Base-by-base conservation (phyloP, 2,797 vertebrate genomes). In the Cyprinella venusta region DNA sequence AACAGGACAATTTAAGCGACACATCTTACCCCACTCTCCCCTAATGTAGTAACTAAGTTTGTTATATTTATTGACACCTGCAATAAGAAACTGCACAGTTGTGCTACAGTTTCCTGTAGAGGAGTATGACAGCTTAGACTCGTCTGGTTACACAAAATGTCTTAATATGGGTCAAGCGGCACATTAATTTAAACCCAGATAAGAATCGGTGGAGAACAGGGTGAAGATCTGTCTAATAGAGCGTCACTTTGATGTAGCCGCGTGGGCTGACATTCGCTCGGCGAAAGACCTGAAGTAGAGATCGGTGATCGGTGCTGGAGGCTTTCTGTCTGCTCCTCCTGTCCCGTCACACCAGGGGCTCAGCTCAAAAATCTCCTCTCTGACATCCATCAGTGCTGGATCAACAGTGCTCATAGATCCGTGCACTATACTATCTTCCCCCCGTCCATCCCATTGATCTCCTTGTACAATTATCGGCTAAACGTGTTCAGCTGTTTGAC, bases 401-500 rank as follows among this genome's bases (percentile, higher is more conserved):
- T 84, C 81, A 82, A 65, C 70, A 72, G 74, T 65, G 75, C 63
- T 54, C 67, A 45, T 38, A 84, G 82, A 86, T 67, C 80, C 26
- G n/a, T 48, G 54, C 33, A n/a, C 21, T 16, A 86, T 69, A 68
- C 71, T 79, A 48, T 64, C 84, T 79, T 56, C 12, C 26, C 83
- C 70, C 33, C n/a, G n/a, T 67, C 54, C 16, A 56, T 48, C 81
- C 70, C 64, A 71, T 72, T 77, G 82, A 77, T 45, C 48, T 52
- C 18, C 33, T 59, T 52, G 69, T 52, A 42, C 61, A 59, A 83
- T 86, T 83, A 86, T 86, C 54, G 21, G 64, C n/a, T 77, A 80
- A 86, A 84, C 70, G 72, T 69, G 68, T 80, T 86, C 79, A 68
- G 80, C 80, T 68, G 59, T 82, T 86, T 83, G 80, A 86, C 84